Evolutionary conservation across 2,797 vertebrate species (phyloP).

Genomic region (Nyctalus aviator): DNA sequence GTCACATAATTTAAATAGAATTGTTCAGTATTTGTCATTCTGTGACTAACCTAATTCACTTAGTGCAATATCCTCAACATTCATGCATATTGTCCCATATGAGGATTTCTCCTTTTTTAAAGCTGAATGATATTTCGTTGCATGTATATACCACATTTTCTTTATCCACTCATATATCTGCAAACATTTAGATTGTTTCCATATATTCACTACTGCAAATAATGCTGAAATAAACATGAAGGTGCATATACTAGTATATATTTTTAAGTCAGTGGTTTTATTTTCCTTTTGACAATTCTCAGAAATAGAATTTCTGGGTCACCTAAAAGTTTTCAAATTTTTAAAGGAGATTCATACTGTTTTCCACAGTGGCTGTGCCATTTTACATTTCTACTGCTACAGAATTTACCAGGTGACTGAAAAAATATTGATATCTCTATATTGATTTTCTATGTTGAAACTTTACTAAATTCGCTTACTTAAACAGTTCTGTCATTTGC

Average conservation of each 20-base stretch:
- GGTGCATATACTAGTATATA: not conserved
- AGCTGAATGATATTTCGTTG: not conserved
- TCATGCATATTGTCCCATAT: not conserved
- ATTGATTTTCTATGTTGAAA: not conserved
- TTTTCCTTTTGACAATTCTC: not conserved
- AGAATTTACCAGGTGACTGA: no score
- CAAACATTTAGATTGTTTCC: not conserved
- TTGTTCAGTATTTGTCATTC: not conserved
- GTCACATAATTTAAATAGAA: not conserved
- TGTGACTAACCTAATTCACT: not conserved
- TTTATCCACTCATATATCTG: not conserved
- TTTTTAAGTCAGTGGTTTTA: not conserved
- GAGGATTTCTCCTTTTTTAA: not conserved
- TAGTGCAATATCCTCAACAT: not conserved
- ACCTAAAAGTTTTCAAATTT: not conserved
- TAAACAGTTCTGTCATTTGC: no score
- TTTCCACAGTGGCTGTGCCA: not conserved
- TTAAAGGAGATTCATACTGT: not conserved
- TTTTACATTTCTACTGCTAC: not conserved
- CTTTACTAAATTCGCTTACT: no score
- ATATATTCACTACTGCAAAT: not conserved
- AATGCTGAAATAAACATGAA: not conserved
- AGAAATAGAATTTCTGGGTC: not conserved
- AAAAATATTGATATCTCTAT: not conserved
- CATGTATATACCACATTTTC: not conserved